These are phyloP conservation scores for Cyrtodaria siliqua DNA, from an alignment of 2,888 invertebrate genomes.

Conservation along the genomic window DNA sequence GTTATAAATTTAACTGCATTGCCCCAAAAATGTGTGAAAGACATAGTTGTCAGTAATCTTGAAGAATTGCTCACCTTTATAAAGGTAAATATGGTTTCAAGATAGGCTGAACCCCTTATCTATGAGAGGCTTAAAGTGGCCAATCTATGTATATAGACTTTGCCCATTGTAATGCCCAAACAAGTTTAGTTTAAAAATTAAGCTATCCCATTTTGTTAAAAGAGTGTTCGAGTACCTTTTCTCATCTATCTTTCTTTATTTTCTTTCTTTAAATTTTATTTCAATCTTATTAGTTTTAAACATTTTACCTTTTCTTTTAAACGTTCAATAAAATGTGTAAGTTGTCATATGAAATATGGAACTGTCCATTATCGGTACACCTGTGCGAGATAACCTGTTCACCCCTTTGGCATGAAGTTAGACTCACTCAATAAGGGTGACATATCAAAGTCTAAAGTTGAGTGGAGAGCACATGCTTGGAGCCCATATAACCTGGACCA, in stretches of 20 bases:
- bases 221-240: background rate
- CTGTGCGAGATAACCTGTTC: slow-evolving; percentile 24
- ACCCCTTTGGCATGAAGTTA: slow-evolving; percentile 7
- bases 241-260: background rate
- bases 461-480: slow-evolving; percentile 61
- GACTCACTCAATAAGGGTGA: slow-evolving; percentile 43
- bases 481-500: slow-evolving; percentile 53
- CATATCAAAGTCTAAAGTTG: slow-evolving; percentile 65
- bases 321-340: too few relatives aligned
- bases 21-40: too few relatives aligned
- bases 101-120: slow-evolving; percentile 45
- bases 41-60: slow-evolving; percentile 2
- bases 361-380: slow-evolving; percentile 36
- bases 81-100: slow-evolving; percentile 41
- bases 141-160: slow-evolving; percentile 62
- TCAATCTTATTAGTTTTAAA: background rate
- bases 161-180: slow-evolving; percentile 57
- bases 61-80: slow-evolving; percentile 49
- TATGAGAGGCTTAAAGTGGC: slow-evolving; percentile 41
- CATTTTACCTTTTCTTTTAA: too few relatives aligned
- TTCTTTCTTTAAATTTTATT: background rate
- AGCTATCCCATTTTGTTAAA: slow-evolving; percentile 16
- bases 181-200: slow-evolving; percentile 44
- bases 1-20: too few relatives aligned
- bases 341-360: slow-evolving; percentile 5